Evolutionary conservation across 2,888 invertebrate species (phyloP).

Genomic region (Creontiades dilutus): DNA sequence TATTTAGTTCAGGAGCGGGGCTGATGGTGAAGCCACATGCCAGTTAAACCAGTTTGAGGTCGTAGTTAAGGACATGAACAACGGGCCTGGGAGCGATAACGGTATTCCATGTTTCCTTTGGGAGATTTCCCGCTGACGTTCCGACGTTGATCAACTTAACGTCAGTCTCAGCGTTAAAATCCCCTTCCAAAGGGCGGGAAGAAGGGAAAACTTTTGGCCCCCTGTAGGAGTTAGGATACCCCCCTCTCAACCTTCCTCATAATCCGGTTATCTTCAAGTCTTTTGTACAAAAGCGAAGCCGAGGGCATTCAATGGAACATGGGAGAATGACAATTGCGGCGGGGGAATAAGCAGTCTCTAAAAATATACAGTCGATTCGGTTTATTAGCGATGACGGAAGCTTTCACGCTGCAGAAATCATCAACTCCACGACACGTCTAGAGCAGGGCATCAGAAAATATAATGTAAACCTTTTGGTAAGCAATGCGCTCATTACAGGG

Average conservation of each 20-base stretch:
- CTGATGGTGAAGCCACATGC: neutral
- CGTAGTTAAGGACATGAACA: constrained; percentile 22
- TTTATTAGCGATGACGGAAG: no score
- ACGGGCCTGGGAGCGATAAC: constrained; percentile 33
- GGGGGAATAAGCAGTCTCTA: neutral
- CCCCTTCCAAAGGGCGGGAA: neutral
- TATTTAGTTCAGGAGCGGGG: no score
- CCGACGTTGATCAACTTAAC: constrained; percentile 36
- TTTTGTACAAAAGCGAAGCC: neutral
- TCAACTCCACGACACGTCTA: no score
- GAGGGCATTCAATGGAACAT: neutral
- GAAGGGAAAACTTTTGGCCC: neutral
- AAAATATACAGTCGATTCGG: no score
- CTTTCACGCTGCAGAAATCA: no score
- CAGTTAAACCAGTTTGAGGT: neutral
- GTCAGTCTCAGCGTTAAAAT: constrained; percentile 27
- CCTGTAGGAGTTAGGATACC: neutral
- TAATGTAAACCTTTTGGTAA: no score
- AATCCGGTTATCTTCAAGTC: neutral
- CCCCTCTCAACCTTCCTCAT: neutral
- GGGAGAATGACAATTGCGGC: neutral
- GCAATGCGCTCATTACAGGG: no score
- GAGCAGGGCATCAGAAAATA: no score
- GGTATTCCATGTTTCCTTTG: constrained; percentile 36
- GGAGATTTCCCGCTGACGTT: constrained; percentile 7